Conservation (phyloP, 2,888 invertebrate genomes). For the Synergus umbraculus region DNA sequence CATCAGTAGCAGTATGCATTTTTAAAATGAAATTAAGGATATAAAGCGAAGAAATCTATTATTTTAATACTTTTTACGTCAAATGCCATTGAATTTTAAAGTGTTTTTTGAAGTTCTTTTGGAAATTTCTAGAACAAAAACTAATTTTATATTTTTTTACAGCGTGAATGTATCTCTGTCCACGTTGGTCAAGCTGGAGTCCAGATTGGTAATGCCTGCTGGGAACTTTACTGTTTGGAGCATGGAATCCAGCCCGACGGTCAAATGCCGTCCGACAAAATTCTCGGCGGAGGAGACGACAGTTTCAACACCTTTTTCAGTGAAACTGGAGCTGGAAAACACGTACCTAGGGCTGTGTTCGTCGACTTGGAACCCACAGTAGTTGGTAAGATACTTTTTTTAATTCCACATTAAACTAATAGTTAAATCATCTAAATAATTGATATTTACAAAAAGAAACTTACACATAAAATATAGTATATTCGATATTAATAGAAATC, state of each 20-base stretch:
- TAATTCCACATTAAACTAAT: no score
- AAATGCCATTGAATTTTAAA: no score
- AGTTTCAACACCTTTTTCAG: constrained; percentile 97
- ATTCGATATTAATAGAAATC: no score
- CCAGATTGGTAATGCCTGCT: constrained; percentile 94
- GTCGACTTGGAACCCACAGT: constrained; percentile 98
- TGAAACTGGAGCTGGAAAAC: constrained; percentile 97
- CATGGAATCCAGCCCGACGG: constrained; percentile 96
- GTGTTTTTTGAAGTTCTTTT: no score
- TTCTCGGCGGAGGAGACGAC: constrained; percentile 93
- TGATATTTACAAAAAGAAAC: no score
- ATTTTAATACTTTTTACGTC: no score
- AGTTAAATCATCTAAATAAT: no score
- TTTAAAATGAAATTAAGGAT: no score
- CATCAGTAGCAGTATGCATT: no score
- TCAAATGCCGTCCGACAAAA: constrained; percentile 96
- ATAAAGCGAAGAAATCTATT: no score
- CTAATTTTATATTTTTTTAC: neutral
- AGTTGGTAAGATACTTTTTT: constrained; percentile 79
- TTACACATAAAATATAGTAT: no score
- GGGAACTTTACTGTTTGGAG: constrained; percentile 92
- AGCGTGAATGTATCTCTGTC: constrained; percentile 89
- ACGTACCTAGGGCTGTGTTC: constrained; percentile 95
- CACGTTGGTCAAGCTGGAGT: constrained; percentile 91
- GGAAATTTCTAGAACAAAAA: no score